A percentile compares a stretch with the other conserved stretches of the same genome.
Conservation (phyloP, 2,888 invertebrate species). For the Dynastes hyllus region DNA sequence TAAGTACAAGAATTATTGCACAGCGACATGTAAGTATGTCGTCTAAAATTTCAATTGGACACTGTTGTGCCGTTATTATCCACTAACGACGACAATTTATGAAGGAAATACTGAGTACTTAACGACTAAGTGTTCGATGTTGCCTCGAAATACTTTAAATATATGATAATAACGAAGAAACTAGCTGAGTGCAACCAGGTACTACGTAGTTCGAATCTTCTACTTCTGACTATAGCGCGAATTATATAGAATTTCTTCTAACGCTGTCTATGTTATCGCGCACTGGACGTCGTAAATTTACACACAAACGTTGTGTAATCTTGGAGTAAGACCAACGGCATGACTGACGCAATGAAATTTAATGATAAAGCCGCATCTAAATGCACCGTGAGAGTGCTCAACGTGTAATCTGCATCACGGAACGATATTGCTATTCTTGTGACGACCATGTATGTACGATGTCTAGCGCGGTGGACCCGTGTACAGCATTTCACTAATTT, state of each 20-base stretch:
- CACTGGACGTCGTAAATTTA: conserved; percentile 35
- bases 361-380: conserved; percentile 53
- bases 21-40: conserved; percentile 10
- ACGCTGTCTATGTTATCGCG: conserved; percentile 26
- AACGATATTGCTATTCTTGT: conserved; percentile 44
- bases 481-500: too few species aligned
- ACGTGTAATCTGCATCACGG: conserved; percentile 60
- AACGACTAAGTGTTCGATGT: conserved; percentile 27
- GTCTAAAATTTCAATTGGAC: conserved; percentile 33
- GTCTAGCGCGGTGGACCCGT: too few species aligned
- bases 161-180: conserved; percentile 33
- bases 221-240: conserved; percentile 17
- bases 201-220: conserved; percentile 22
- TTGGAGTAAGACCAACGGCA: conserved; percentile 37
- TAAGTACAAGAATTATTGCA: conserved; percentile 4
- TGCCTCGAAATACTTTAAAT: conserved; percentile 33
- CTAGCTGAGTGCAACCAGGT: conserved; percentile 32
- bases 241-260: conserved; percentile 42
- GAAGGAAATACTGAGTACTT: conserved; percentile 30
- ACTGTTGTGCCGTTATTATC: conserved; percentile 9
- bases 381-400: conserved; percentile 65
- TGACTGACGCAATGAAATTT: conserved; percentile 49
- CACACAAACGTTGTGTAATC: conserved; percentile 37
- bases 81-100: conserved; percentile 24
- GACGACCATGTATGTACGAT: conserved; percentile 18